Conservation (phyloP, 2,113 vertebrate species). For the Plectropomus leopardus region DNA sequence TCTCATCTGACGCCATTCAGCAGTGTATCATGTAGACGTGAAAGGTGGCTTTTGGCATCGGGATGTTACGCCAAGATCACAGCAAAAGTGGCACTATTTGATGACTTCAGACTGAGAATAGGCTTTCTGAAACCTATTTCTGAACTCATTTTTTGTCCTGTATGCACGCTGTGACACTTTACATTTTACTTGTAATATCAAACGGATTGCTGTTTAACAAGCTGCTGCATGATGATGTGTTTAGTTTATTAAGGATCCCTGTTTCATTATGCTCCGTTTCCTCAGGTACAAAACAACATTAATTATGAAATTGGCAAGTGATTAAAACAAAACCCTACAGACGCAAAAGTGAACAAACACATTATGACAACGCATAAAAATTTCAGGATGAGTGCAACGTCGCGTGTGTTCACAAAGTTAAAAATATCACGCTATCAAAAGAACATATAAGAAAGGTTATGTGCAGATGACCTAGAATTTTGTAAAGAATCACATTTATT, state of each 20-base stretch:
- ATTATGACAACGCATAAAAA: background rate
- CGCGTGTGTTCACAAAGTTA: background rate
- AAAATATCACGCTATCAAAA: background rate
- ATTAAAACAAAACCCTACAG: conserved; percentile 4
- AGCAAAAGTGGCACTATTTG: too few relatives aligned
- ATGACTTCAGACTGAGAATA: too few relatives aligned
- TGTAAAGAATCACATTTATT: background rate
- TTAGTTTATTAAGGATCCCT: background rate
- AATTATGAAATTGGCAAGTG: conserved; percentile 20
- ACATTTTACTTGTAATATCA: background rate
- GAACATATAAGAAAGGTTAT: background rate
- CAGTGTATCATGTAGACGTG: too few relatives aligned
- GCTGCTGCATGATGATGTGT: background rate
- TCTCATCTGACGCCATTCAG: too few relatives aligned
- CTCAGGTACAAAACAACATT: conserved; percentile 13
- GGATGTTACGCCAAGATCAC: too few relatives aligned
- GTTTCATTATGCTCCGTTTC: background rate
- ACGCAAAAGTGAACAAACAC: conserved; percentile 11
- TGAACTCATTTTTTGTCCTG: background rate
- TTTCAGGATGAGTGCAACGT: background rate
- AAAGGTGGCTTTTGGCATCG: too few relatives aligned
- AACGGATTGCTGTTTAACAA: background rate
- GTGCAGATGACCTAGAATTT: background rate
- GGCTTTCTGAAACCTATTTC: background rate
- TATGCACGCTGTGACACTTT: background rate